Evolutionary conservation across 2,888 invertebrate genomes (phyloP), one percentile per base, ranked within the genome.

Genomic region (Galeopsomyia nigrocyanea): DNA sequence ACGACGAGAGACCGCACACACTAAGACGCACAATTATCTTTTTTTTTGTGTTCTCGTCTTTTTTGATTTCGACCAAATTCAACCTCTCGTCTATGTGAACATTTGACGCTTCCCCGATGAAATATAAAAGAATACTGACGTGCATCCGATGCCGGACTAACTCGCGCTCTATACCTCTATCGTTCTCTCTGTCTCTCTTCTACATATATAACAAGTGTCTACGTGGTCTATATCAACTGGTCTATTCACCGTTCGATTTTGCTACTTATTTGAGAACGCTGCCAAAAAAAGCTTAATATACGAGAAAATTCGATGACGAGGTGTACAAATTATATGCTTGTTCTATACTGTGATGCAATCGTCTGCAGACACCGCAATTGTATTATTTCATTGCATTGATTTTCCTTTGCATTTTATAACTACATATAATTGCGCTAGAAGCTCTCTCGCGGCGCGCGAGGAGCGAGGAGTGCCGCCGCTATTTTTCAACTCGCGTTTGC

Each of bases 161-260:
- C 39, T 39, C 39, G 39, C 39, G 7, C 39, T 39, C 39, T 39
- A 10, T 9, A 39, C 13, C 39, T 9, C 39, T 39, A 39, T 39
- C 39, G 39, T 39, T 39, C 39, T 39, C 13, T 39, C 39, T 39
- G 1, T 39, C 39, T 13, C 39, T 39, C 39, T 39, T n/a, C n/a
- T n/a, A n/a, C 13, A 1, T 5, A 39, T 39, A 72, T 72, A 72
- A 72, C 72, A 70, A 72, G 72, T 72, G 72, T 72, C 72, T 75
- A 75, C 72, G 75, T 75, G 75, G 72, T 72, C 72, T 72, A 68
- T 49, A 75, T 60, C 72, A 75, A 75, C 66, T 75, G 75, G 75
- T 72, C 69, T 75, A 74, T 71, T 61, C 64, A 74, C 74, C 71
- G 60, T 74, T 71, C 68, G 71, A 74, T 68, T 71, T 64, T 13